Conservation (phyloP, 2,113 vertebrate genomes). For the Orientallactaga bullata region DNA sequence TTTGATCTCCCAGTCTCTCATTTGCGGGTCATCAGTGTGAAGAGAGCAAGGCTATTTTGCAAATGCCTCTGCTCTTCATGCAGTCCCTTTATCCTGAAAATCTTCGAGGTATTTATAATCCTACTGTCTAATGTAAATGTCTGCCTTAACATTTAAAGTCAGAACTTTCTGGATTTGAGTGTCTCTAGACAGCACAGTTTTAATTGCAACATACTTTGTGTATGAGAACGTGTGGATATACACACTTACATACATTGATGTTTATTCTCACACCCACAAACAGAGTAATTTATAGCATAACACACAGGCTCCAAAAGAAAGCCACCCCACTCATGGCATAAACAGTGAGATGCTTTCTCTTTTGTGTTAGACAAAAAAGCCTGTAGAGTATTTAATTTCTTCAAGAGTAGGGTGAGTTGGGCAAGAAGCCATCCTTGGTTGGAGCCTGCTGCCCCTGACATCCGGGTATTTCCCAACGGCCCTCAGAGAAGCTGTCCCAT, state of each 20-base stretch:
- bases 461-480: background rate
- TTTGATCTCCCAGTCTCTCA: background rate
- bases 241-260: slow-evolving; percentile 37
- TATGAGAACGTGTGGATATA: background rate
- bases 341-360: slow-evolving; percentile 32
- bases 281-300: slow-evolving; percentile 70
- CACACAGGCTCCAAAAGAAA: slow-evolving; percentile 41
- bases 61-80: slow-evolving; percentile 44
- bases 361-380: background rate
- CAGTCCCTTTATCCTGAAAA: slow-evolving; percentile 59
- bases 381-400: background rate
- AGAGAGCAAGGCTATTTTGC: background rate
- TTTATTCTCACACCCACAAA: slow-evolving; percentile 60
- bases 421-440: background rate
- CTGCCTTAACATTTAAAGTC: slow-evolving; percentile 42
- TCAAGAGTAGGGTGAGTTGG: background rate
- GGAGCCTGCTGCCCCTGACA: background rate
- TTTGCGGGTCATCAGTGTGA: slow-evolving; percentile 34
- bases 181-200: slow-evolving; percentile 53
- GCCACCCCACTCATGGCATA: background rate
- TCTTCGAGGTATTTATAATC: slow-evolving; percentile 65
- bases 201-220: slow-evolving; percentile 45
- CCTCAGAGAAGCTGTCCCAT: background rate
- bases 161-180: slow-evolving; percentile 58
- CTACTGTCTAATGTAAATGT: slow-evolving; percentile 51